Evolutionary conservation across 2,797 vertebrate species (phyloP).

Genomic region (Sparus aurata): DNA sequence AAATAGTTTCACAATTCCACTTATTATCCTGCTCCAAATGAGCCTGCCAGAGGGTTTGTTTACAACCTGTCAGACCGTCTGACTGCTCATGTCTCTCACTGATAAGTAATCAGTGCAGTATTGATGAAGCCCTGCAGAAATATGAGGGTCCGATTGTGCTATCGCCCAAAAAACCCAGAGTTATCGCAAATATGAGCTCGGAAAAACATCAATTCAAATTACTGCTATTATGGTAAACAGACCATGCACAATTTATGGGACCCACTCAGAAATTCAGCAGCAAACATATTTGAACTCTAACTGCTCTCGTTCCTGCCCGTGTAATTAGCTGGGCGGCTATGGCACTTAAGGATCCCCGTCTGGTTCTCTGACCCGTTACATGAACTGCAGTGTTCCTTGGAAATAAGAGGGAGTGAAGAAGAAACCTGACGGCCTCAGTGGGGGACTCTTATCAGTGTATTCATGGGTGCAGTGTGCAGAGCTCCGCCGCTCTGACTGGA

Average conservation of each 20-base stretch:
- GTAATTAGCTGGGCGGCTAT: conserved; percentile 66
- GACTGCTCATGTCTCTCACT: not conserved
- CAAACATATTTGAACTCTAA: conserved; percentile 15
- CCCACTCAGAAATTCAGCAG: not conserved
- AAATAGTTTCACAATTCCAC: not conserved
- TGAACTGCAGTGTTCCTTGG: conserved; percentile 64
- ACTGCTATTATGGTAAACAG: not conserved
- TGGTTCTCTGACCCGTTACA: conserved; percentile 66
- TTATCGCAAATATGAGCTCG: not conserved
- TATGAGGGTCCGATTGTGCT: conserved; percentile 13
- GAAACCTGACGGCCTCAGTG: conserved; percentile 46
- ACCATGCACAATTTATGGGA: not conserved
- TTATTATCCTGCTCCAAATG: not conserved
- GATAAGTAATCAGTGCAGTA: conserved; percentile 23
- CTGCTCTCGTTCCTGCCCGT: conserved; percentile 29
- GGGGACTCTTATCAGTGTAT: conserved; percentile 71
- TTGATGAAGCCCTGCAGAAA: conserved; percentile 22
- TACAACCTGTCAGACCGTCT: not conserved
- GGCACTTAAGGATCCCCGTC: conserved; percentile 40
- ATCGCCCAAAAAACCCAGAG: not conserved
- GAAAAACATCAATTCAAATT: not conserved
- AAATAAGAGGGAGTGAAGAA: conserved; percentile 22
- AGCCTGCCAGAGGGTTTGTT: not conserved
- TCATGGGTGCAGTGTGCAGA: conserved; percentile 67
- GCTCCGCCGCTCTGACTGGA: conserved; percentile 61